phyloP scores from a whole-genome alignment of 1,140 invertebrate species.

The Phthorimaea operculella region DNA sequence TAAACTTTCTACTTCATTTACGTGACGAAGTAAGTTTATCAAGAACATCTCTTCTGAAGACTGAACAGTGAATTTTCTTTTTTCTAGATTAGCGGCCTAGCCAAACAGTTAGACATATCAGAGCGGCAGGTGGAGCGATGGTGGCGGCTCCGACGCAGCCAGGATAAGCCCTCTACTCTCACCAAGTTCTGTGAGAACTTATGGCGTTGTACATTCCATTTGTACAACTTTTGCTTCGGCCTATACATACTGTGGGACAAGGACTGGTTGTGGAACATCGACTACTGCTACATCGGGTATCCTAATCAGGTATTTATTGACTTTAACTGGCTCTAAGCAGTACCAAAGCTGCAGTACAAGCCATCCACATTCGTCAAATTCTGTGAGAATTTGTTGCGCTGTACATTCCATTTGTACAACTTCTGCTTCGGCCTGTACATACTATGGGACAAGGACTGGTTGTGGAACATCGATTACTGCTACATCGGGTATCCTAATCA shows the following conservation, averaged over 20 bases:
- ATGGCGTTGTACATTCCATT: conserved; percentile 92
- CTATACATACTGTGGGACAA: conserved; percentile 90
- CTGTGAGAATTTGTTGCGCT: conserved; percentile 91
- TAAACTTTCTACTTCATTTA: too few species aligned
- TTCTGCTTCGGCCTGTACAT: conserved; percentile 86
- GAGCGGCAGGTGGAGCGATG: conserved; percentile 91
- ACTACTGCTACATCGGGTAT: conserved; percentile 88
- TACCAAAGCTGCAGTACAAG: too few species aligned
- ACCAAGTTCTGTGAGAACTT: conserved; percentile 94
- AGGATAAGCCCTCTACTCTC: conserved; percentile 88
- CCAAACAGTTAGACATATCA: conserved; percentile 89
- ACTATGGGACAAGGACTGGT: conserved; percentile 94
- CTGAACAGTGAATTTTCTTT: too few species aligned
- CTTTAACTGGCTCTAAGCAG: not conserved
- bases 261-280: conserved; percentile 94
- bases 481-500: conserved; percentile 84
- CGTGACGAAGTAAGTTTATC: too few species aligned
- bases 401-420: conserved; percentile 85
- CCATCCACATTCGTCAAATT: conserved; percentile 83
- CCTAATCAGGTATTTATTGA: conserved; percentile 70
- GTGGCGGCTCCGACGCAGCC: conserved; percentile 82
- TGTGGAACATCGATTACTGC: conserved; percentile 93
- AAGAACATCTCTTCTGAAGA: too few species aligned
- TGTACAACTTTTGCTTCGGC: conserved; percentile 86
- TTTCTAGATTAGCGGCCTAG: conserved; percentile 76